A percentile compares a stretch with the other conserved stretches of the same genome.
These are phyloP conservation scores for Leucania comma DNA, from an alignment of 2,888 invertebrate genomes.

Conservation along the genomic window DNA sequence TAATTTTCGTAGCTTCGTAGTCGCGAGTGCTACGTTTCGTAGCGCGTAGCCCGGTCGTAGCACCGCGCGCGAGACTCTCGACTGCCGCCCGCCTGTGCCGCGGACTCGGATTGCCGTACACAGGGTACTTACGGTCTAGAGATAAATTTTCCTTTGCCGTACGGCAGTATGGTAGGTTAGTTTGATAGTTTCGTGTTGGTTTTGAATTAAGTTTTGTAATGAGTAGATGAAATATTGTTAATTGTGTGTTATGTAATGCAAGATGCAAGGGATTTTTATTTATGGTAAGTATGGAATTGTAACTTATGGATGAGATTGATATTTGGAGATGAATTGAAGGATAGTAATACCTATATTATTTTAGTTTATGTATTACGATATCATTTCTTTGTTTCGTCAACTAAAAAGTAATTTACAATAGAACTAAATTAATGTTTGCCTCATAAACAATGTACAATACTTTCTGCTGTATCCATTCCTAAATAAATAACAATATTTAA, in stretches of 20 bases:
- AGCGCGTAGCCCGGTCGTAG: conserved; percentile 85
- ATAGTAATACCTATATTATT: background rate
- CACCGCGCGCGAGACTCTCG: conserved; percentile 81
- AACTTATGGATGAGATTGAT: background rate
- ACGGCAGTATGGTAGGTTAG: conserved; percentile 55
- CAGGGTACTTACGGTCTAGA: conserved; percentile 73
- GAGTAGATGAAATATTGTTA: background rate
- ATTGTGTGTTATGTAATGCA: background rate
- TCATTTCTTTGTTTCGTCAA: background rate
- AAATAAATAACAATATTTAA: conserved; percentile 12
- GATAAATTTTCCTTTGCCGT: conserved; percentile 65
- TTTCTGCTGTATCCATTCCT: background rate
- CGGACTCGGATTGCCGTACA: conserved; percentile 80
- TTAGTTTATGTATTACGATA: background rate
- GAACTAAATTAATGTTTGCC: background rate
- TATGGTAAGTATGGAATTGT: background rate
- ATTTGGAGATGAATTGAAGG: background rate
- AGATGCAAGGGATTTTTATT: background rate
- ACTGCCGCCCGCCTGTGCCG: conserved; percentile 83
- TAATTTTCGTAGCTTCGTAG: conserved; percentile 78
- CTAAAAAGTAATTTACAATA: background rate
- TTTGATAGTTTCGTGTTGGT: conserved; percentile 12
- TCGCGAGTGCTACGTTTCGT: conserved; percentile 79
- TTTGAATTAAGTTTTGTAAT: background rate
- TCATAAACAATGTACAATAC: background rate